A percentile compares a stretch with the other conserved stretches of the same genome.
phyloP scores from a whole-genome alignment of 2,888 invertebrate species.

The Luperina nickerlii region DNA sequence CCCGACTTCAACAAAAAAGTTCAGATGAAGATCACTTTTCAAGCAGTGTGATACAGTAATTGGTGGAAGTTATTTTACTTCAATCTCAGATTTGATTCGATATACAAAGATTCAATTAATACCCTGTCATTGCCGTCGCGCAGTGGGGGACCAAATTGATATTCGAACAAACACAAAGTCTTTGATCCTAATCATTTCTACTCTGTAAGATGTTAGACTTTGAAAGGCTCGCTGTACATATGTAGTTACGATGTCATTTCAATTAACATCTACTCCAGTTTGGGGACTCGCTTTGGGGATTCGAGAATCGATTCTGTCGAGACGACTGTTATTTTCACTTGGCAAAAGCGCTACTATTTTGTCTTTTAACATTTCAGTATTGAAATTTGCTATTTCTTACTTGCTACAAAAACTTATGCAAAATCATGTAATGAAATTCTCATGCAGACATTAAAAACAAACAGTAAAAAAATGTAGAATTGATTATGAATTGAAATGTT shows the following conservation, averaged over 20 bases:
- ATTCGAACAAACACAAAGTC: not conserved
- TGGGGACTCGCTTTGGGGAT: constrained; percentile 37
- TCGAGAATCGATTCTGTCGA: constrained; percentile 43
- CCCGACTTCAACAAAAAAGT: not conserved
- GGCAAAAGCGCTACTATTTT: not conserved
- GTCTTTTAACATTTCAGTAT: not conserved
- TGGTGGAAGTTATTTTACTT: not conserved
- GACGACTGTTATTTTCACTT: constrained; percentile 33
- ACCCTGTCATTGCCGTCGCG: not conserved
- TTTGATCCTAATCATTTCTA: not conserved
- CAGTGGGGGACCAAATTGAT: not conserved
- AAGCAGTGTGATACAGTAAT: not conserved
- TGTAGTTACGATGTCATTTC: constrained; percentile 11
- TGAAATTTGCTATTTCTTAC: constrained; percentile 16
- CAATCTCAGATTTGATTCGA: not conserved
- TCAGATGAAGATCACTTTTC: not conserved
- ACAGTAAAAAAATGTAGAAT: constrained; percentile 33
- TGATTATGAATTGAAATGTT: constrained; percentile 44
- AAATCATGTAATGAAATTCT: constrained; percentile 11
- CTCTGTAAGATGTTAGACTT: not conserved
- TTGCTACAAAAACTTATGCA: constrained; percentile 8
- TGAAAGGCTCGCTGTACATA: not conserved
- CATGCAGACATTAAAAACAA: constrained; percentile 28
- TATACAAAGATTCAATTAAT: not conserved
- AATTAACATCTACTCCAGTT: constrained; percentile 44